These are phyloP conservation scores for Sericinus montela DNA, from an alignment of 2,888 invertebrate species.

Conservation along the genomic window DNA sequence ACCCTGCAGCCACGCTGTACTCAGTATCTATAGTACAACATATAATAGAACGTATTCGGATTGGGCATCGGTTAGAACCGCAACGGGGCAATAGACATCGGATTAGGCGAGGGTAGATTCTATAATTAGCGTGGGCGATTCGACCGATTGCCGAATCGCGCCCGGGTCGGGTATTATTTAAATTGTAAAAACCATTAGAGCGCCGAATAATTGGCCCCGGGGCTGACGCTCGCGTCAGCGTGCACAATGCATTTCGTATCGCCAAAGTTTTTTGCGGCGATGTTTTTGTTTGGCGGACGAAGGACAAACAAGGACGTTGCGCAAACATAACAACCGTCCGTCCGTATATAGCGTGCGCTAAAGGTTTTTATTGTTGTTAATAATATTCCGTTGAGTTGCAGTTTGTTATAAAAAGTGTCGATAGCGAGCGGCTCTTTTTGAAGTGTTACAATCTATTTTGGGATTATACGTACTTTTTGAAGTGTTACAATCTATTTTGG, in stretches of 20 bases:
- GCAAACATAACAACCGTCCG: conserved; percentile 13
- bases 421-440: neutral
- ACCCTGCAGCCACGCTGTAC: too few relatives aligned
- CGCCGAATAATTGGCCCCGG: conserved; percentile 16
- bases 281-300: conserved; percentile 16
- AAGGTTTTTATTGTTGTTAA: conserved; percentile 4
- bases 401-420: neutral
- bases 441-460: too few relatives aligned
- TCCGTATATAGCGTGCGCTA: conserved; percentile 10
- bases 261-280: conserved; percentile 8
- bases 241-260: conserved; percentile 12
- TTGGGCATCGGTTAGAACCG: conserved; percentile 4
- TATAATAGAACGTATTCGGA: too few relatives aligned
- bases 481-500: too few relatives aligned
- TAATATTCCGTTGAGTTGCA: neutral
- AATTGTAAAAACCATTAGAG: conserved; percentile 17
- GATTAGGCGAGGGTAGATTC: conserved; percentile 13
- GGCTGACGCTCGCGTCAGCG: conserved; percentile 12
- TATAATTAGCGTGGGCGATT: conserved; percentile 18
- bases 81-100: conserved; percentile 1
- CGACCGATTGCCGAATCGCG: conserved; percentile 12
- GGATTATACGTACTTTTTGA: too few relatives aligned
- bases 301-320: conserved; percentile 18
- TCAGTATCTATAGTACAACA: too few relatives aligned
- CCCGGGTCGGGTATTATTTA: conserved; percentile 8